phyloP scores from a whole-genome alignment of 2,113 vertebrate species.

The Ellobius talpinus region DNA sequence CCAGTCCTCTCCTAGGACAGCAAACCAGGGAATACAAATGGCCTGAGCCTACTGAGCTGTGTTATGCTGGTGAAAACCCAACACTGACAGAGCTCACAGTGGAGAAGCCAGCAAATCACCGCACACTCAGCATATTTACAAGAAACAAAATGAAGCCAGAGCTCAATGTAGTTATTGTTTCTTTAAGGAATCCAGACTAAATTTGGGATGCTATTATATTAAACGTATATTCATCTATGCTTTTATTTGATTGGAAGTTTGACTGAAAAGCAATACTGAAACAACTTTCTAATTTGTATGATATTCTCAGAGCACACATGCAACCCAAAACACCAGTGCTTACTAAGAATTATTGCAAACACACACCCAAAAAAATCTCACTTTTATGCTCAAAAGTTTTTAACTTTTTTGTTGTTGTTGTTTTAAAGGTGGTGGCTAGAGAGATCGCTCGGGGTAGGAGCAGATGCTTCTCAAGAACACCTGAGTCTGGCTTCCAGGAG shows the following conservation, averaged over 20 bases:
- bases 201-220: conserved; percentile 11
- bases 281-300: conserved; percentile 32
- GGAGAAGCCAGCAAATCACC: conserved; percentile 37
- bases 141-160: not conserved
- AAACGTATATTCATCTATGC: conserved; percentile 13
- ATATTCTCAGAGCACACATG: not conserved
- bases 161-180: conserved; percentile 69
- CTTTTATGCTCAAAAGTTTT: not conserved
- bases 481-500: not conserved
- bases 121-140: conserved; percentile 54
- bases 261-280: conserved; percentile 26
- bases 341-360: not conserved
- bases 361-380: not conserved
- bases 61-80: conserved; percentile 77
- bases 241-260: conserved; percentile 5
- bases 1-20: conserved; percentile 74
- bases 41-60: conserved; percentile 51
- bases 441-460: no score
- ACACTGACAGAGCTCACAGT: conserved; percentile 50
- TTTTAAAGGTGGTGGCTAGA: not conserved
- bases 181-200: conserved; percentile 62
- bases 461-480: not conserved
- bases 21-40: conserved; percentile 79
- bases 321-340: conserved; percentile 16
- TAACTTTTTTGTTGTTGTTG: not conserved